Evolutionary conservation across 2,888 invertebrate species (phyloP).

Genomic region (Entomobrya proxima): DNA sequence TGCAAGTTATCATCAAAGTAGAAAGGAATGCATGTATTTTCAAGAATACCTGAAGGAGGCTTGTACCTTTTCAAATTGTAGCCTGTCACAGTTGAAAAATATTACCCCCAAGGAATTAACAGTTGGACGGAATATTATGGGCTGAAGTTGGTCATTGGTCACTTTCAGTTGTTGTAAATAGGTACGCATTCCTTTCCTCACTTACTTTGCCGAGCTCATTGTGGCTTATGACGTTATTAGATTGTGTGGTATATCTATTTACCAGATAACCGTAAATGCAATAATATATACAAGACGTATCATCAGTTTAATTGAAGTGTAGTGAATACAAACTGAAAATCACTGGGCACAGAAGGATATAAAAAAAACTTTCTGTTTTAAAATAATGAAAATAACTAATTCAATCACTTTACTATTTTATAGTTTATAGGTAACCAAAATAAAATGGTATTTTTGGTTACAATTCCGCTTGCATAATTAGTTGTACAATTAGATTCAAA

Average conservation of each 20-base stretch:
- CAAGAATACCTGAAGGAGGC: neutral
- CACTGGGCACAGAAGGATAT: neutral
- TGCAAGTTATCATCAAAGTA: neutral
- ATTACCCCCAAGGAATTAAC: constrained; percentile 40
- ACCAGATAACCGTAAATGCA: no score
- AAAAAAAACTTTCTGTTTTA: constrained; percentile 54
- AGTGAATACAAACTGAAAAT: constrained; percentile 6
- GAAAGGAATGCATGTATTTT: neutral
- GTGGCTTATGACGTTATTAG: no score
- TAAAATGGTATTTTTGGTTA: constrained; percentile 41
- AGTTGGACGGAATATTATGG: constrained; percentile 1
- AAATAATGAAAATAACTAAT: constrained; percentile 10
- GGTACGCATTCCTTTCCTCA: no score
- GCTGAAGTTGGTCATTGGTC: constrained; percentile 11
- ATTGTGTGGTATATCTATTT: no score
- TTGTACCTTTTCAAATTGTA: constrained; percentile 27
- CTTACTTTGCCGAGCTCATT: no score
- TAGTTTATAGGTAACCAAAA: neutral
- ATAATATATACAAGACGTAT: neutral
- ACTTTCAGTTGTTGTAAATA: constrained; percentile 7
- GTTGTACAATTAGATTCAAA: constrained; percentile 62
- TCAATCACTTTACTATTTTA: neutral
- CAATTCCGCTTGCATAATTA: constrained; percentile 61
- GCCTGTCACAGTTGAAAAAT: constrained; percentile 45
- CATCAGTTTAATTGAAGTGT: constrained; percentile 45